Evolutionary conservation across 2,797 vertebrate species (phyloP).

Genomic region (Pelochelys cantorii): DNA sequence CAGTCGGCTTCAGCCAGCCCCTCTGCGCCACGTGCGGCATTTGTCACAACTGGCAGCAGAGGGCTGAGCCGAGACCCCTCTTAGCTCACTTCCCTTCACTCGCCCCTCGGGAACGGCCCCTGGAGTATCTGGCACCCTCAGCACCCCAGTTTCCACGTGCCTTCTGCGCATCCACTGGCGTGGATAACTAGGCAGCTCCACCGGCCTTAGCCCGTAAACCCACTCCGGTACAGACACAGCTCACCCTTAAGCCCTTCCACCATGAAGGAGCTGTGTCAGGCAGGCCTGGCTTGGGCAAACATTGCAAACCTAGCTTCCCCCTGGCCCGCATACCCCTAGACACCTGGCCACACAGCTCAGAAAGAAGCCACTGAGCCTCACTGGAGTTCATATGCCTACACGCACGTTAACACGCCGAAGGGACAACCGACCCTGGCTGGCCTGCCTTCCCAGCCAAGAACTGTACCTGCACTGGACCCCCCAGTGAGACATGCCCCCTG

Average conservation of each 20-base stretch:
- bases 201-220: background rate
- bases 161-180: background rate
- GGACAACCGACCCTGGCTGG: rapidly evolving
- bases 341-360: rapidly evolving
- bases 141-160: background rate
- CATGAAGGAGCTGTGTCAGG: background rate
- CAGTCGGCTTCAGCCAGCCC: background rate
- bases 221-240: background rate
- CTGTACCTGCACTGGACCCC: background rate
- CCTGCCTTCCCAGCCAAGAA: background rate
- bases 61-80: background rate
- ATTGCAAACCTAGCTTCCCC: background rate
- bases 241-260: background rate
- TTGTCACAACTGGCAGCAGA: background rate
- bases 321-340: background rate
- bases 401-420: rapidly evolving
- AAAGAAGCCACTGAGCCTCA: background rate
- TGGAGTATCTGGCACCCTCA: background rate
- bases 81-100: background rate
- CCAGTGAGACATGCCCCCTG: too few species aligned
- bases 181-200: background rate
- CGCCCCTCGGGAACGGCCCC: background rate
- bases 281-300: background rate
- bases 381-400: rapidly evolving
- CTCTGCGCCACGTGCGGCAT: background rate